Evolutionary conservation across 92 coral and sea anemone genomes (phyloP).

Genomic region (Palythoa caribaeorum): DNA sequence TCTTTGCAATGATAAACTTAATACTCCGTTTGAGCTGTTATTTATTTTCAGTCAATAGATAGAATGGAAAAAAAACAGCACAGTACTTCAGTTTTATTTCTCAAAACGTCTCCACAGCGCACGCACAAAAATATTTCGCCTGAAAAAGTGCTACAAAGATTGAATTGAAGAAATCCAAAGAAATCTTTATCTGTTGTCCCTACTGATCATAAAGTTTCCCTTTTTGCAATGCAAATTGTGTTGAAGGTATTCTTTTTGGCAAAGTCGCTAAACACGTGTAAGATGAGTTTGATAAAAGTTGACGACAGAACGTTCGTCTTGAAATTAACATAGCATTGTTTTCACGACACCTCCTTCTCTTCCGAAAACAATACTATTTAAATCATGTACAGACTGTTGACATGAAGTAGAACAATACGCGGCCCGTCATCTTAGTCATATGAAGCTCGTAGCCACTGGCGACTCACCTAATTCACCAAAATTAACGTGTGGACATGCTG

Average conservation of each 20-base stretch:
- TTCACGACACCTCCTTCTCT: constrained; percentile 23
- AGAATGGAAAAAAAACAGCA: neutral
- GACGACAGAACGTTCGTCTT: constrained; percentile 19
- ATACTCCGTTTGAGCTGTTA: constrained; percentile 26
- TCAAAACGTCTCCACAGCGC: neutral
- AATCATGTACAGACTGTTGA: constrained; percentile 46
- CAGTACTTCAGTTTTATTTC: neutral
- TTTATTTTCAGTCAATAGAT: neutral
- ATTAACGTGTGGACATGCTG: neutral
- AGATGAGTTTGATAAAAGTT: constrained; percentile 39
- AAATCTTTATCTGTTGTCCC: neutral
- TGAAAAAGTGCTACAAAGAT: neutral
- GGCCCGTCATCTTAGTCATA: constrained; percentile 3
- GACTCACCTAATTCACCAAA: neutral
- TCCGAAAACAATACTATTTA: constrained; percentile 42
- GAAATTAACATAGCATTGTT: constrained; percentile 43
- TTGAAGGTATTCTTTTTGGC: constrained; percentile 20
- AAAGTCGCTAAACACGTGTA: constrained; percentile 39
- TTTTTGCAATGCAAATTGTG: constrained; percentile 44
- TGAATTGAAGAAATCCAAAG: neutral
- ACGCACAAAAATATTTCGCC: neutral
- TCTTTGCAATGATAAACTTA: constrained; percentile 22
- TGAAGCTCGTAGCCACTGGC: constrained; percentile 14
- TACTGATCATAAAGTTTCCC: neutral
- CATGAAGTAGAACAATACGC: neutral